Evolutionary conservation across 2,888 invertebrate genomes (phyloP).

Genomic region (Nomada fabriciana): DNA sequence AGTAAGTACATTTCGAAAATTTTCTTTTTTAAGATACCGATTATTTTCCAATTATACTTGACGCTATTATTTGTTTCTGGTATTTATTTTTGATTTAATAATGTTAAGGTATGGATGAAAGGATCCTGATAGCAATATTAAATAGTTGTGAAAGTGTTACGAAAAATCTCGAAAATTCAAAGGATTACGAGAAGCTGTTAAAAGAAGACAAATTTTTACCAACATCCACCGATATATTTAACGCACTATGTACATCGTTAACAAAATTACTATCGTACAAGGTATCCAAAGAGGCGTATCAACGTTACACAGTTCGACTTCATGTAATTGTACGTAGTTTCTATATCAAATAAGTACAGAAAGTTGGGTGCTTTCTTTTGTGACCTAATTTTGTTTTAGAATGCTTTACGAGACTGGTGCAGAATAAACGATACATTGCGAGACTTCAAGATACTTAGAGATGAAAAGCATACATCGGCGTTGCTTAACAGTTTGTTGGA

Average conservation of each 20-base stretch:
- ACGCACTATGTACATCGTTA: constrained; percentile 71
- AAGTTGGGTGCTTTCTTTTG: background rate
- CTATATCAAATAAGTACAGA: constrained; percentile 4
- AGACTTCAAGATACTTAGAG: constrained; percentile 63
- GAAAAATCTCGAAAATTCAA: constrained; percentile 55
- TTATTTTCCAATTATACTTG: background rate
- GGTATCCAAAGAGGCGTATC: constrained; percentile 77
- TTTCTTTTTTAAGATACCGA: background rate
- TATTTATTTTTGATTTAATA: background rate
- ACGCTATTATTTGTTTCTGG: background rate
- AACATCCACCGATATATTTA: constrained; percentile 62
- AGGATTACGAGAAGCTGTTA: constrained; percentile 57
- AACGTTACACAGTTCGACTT: constrained; percentile 77
- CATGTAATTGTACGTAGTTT: constrained; percentile 76
- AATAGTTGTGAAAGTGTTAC: constrained; percentile 65
- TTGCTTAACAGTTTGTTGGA: constrained; percentile 69
- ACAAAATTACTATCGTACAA: constrained; percentile 74
- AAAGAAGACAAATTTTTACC: constrained; percentile 66
- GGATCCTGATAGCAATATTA: constrained; percentile 72
- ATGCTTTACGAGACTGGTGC: constrained; percentile 76
- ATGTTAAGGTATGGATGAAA: constrained; percentile 70
- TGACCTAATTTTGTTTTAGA: constrained; percentile 66
- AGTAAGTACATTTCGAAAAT: constrained; percentile 31
- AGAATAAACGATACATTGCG: constrained; percentile 61
- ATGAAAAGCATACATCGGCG: constrained; percentile 61